Percentiles rank a stretch among this genome's conserved stretches.
These are phyloP conservation scores for Nomada goodeniana DNA, from an alignment of 2,888 invertebrate species.

Conservation along the genomic window DNA sequence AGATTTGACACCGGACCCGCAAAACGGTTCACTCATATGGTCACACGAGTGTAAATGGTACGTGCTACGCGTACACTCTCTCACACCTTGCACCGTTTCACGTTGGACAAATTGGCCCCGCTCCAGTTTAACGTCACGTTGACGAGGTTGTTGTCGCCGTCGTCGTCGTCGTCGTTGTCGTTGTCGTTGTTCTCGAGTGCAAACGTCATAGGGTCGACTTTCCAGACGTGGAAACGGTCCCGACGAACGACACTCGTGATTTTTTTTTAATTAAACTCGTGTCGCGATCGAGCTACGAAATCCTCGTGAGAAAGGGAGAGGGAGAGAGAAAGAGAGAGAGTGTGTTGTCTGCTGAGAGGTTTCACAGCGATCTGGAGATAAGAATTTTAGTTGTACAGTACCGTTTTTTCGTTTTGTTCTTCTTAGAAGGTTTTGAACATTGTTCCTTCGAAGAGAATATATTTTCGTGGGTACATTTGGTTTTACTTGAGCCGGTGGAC, in stretches of 20 bases:
- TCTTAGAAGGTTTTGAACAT: too few relatives aligned
- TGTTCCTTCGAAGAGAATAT: too few relatives aligned
- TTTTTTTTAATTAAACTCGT: slow-evolving; percentile 42
- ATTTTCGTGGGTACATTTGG: too few relatives aligned
- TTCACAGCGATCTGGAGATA: too few relatives aligned
- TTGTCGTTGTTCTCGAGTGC: neutral
- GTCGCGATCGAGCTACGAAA: slow-evolving; percentile 17
- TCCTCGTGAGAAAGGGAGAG: neutral
- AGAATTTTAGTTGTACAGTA: too few relatives aligned
- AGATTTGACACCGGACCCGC: slow-evolving; percentile 81
- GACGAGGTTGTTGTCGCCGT: slow-evolving; percentile 34
- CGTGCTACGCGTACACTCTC: slow-evolving; percentile 46
- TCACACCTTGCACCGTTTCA: slow-evolving; percentile 1
- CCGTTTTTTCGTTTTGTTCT: too few relatives aligned
- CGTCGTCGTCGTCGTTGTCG: too few relatives aligned
- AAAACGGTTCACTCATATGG: slow-evolving; percentile 69
- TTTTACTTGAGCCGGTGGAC: too few relatives aligned
- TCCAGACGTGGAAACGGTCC: slow-evolving; percentile 24
- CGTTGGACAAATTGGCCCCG: slow-evolving; percentile 46
- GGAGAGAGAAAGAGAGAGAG: too few relatives aligned
- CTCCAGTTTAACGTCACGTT: slow-evolving; percentile 28
- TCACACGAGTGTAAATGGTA: slow-evolving; percentile 57
- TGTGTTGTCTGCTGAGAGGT: too few relatives aligned
- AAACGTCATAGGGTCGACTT: slow-evolving; percentile 25
- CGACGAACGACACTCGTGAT: slow-evolving; percentile 31